These are phyloP conservation scores for Ariolimax columbianus DNA, from an alignment of 2,888 invertebrate genomes.

Conservation along the genomic window DNA sequence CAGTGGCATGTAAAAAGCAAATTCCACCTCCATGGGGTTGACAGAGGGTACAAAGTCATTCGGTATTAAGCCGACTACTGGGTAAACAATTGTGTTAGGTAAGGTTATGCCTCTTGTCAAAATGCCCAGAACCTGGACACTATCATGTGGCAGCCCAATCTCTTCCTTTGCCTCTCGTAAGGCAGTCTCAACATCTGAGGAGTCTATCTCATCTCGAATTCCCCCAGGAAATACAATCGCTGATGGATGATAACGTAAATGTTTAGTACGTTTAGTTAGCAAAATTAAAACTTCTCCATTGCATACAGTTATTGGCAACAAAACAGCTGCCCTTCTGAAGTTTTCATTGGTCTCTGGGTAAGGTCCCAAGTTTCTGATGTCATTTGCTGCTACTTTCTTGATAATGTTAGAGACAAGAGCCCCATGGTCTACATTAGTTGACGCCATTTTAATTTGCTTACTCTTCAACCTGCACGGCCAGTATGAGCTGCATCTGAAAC, in stretches of 20 bases:
- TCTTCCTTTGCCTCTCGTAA: conserved; percentile 77
- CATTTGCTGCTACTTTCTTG: conserved; percentile 31
- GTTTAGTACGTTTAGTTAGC: conserved; percentile 43
- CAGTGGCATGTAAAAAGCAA: conserved; percentile 72
- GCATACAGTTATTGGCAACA: conserved; percentile 35
- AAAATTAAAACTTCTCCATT: conserved; percentile 40
- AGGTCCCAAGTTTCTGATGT: conserved; percentile 27
- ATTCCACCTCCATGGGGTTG: conserved; percentile 72
- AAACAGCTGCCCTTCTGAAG: conserved; percentile 43
- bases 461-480: background rate
- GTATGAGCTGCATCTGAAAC: too few relatives aligned
- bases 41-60: conserved; percentile 65
- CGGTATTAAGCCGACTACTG: conserved; percentile 71
- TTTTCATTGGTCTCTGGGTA: conserved; percentile 31
- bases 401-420: conserved; percentile 8
- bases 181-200: conserved; percentile 69
- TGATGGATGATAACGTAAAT: conserved; percentile 65
- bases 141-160: conserved; percentile 67
- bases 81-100: conserved; percentile 67
- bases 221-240: conserved; percentile 77
- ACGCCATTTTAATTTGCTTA: conserved; percentile 1
- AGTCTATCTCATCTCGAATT: conserved; percentile 66
- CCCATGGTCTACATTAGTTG: background rate
- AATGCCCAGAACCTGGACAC: conserved; percentile 68
- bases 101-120: conserved; percentile 63